Evolutionary conservation across 2,888 invertebrate genomes (phyloP).

Genomic region (Thecocarcelia acutangulata): DNA sequence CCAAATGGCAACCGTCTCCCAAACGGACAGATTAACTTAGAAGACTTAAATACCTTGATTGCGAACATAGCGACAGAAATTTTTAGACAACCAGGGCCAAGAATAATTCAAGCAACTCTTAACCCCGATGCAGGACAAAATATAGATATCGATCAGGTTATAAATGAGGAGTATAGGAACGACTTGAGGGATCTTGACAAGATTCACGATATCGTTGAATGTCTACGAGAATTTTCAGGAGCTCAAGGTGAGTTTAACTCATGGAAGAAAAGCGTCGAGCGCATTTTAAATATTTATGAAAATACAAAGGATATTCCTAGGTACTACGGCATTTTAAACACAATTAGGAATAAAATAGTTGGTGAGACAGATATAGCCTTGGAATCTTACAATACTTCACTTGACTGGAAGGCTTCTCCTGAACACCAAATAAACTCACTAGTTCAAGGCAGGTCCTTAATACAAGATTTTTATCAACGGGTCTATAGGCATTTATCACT

Average conservation of each 20-base stretch:
- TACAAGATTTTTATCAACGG: background rate
- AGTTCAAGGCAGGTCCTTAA: constrained; percentile 10
- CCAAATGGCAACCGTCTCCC: background rate
- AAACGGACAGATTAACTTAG: constrained; percentile 4
- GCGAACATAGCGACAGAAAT: constrained; percentile 18
- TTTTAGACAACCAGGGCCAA: constrained; percentile 15
- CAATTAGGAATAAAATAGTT: constrained; percentile 24
- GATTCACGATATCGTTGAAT: no score
- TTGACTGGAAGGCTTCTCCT: constrained; percentile 25
- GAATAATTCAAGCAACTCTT: no score
- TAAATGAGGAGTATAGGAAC: no score
- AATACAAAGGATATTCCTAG: background rate
- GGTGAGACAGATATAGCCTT: no score
- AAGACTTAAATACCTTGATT: background rate
- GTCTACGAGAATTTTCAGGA: no score
- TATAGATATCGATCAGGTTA: no score
- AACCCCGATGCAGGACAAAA: no score
- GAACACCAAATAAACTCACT: constrained; percentile 49
- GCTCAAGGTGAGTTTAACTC: no score
- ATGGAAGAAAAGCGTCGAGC: background rate
- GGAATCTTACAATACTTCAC: constrained; percentile 43
- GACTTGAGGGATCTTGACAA: no score
- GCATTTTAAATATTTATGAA: constrained; percentile 49
- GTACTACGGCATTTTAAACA: constrained; percentile 32
- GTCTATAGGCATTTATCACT: background rate